phyloP scores from a whole-genome alignment of 2,113 vertebrate genomes.

The Forbesichthys agassizii region DNA sequence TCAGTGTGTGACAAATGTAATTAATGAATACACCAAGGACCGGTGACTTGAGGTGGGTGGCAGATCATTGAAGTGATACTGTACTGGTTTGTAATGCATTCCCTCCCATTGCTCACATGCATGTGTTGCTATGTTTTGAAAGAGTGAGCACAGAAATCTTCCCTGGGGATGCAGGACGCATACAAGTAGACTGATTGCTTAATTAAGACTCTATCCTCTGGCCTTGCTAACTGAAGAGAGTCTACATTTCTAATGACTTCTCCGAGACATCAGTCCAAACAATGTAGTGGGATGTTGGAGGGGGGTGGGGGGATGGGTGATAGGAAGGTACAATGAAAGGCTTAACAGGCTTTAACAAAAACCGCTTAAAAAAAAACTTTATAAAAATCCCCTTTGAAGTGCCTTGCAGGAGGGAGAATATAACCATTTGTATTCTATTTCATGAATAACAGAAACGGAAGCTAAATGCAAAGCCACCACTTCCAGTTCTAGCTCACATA shows the following conservation, averaged over 20 bases:
- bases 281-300: slow-evolving; percentile 19
- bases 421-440: slow-evolving; percentile 59
- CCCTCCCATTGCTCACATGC: slow-evolving; percentile 44
- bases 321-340: background rate
- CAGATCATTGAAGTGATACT: slow-evolving; percentile 17
- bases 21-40: background rate
- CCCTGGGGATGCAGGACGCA: slow-evolving; percentile 39
- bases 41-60: slow-evolving; percentile 22
- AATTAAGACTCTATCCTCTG: slow-evolving; percentile 59
- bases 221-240: slow-evolving; percentile 39
- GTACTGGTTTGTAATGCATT: slow-evolving; percentile 20
- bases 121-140: slow-evolving; percentile 43
- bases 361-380: slow-evolving; percentile 42
- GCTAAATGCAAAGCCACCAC: slow-evolving; percentile 37
- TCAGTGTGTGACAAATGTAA: background rate
- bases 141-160: slow-evolving; percentile 48
- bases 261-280: slow-evolving; percentile 37
- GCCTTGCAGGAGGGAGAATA: slow-evolving; percentile 40
- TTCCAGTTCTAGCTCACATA: slow-evolving; percentile 51
- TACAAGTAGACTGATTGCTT: slow-evolving; percentile 43
- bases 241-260: slow-evolving; percentile 42
- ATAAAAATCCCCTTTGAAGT: slow-evolving; percentile 57
- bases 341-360: background rate
- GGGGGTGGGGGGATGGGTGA: background rate
- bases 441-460: slow-evolving; percentile 55